Base-by-base conservation (phyloP, 1,140 invertebrate genomes). In the Eubasilissa regina region DNA sequence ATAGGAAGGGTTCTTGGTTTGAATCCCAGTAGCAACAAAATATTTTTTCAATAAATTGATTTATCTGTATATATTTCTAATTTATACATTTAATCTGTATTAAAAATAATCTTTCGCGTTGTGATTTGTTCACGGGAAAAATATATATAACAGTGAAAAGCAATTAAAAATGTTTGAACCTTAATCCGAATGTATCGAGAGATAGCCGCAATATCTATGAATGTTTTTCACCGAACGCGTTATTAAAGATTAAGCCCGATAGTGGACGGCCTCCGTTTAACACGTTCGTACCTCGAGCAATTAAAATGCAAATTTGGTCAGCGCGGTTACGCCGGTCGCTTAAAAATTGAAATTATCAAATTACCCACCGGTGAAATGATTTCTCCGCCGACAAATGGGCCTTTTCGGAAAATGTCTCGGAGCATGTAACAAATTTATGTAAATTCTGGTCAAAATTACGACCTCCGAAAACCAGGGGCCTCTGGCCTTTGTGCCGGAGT, bases 341-440 rank as follows among this genome's bases (percentile, higher is more conserved):
- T 64, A 64, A 64, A 64, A 64, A 64, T 35, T 64, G 60, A 64
- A 64, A 64, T 64, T 64, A 64, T 64, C 19, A 64, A 64, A 64
- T 43, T 64, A 10, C 21, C 60, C 35, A 35, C 60, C 48, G 35
- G 60, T 64, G 60, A 64, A 64, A 60, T 60, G 35, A 64, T 64
- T 64, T 64, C 60, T 7, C 35, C 60, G 19, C 19, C 60, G 60
- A 64, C 60, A 64, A 64, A 64, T 44, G 60, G 35, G 60, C 60
- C 55, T 64, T 13, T 64, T 64, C 60, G 60, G 60, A 64, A 64
- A 64, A 64, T 64, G 60, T 64, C 60, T 64, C 60, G 13, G 60
- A 43, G 60, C 60, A 25, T 64, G 60, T 64, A 64, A 64, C 60
- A 25, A 64, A 64, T 64, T 64, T 64, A 64, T 64, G 60, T 64